Percentiles rank a stretch among this genome's conserved stretches.
These are phyloP conservation scores for Xanthia togata DNA, from an alignment of 2,888 invertebrate genomes.

Conservation along the genomic window DNA sequence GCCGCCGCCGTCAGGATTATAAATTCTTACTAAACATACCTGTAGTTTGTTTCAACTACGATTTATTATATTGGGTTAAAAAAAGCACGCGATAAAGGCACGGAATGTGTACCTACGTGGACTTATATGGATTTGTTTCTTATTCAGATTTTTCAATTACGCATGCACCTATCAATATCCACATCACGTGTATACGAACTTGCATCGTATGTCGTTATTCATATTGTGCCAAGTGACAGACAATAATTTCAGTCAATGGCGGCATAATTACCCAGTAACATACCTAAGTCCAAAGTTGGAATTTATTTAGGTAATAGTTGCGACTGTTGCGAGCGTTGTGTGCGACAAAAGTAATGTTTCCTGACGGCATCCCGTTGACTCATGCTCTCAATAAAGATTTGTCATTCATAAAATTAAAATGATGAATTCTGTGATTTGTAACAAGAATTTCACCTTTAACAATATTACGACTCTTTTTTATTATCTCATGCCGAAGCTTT, in stretches of 20 bases:
- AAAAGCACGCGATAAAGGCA: conserved; percentile 1
- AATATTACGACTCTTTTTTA: conserved; percentile 34
- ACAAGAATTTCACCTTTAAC: conserved; percentile 57
- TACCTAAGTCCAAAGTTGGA: conserved; percentile 68
- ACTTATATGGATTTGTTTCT: conserved; percentile 58
- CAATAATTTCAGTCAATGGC: conserved; percentile 65
- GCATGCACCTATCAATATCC: conserved; percentile 59
- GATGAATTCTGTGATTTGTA: conserved; percentile 72
- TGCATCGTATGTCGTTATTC: conserved; percentile 53
- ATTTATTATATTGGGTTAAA: conserved; percentile 5
- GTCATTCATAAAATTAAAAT: conserved; percentile 84
- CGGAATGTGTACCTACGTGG: conserved; percentile 19
- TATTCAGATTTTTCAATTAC: conserved; percentile 49
- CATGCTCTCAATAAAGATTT: conserved; percentile 81
- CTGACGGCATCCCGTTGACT: conserved; percentile 79
- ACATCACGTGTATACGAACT: conserved; percentile 53
- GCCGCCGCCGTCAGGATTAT: conserved; percentile 52
- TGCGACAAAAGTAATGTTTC: conserved; percentile 67
- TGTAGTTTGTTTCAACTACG: background rate
- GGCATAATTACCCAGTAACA: conserved; percentile 71
- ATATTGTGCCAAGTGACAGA: conserved; percentile 73
- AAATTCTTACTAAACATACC: conserved; percentile 40
- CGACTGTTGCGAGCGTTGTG: conserved; percentile 31
- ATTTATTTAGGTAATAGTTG: conserved; percentile 63
- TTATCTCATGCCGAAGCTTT: conserved; percentile 10